Evolutionary conservation across 2,888 invertebrate genomes (phyloP).

Genomic region (Acanthopleura granulata): DNA sequence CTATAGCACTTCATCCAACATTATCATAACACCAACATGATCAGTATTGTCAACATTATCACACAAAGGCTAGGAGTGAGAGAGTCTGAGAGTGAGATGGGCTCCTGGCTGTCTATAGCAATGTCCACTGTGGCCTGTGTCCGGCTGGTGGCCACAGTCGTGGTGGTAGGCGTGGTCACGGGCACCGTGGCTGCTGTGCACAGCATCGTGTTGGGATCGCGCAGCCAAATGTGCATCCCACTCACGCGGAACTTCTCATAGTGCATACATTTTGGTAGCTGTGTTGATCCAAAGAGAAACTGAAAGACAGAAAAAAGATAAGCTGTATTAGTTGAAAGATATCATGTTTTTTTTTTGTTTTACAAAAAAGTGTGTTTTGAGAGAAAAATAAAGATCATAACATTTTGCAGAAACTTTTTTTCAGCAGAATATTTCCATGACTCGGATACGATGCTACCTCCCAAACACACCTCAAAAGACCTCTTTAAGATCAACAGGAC

Average conservation of each 20-base stretch:
- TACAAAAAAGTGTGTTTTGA: too few relatives aligned
- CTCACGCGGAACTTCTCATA: constrained; percentile 53
- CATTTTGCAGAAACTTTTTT: too few relatives aligned
- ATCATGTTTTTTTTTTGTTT: too few relatives aligned
- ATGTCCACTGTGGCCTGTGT: constrained; percentile 17
- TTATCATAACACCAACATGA: constrained; percentile 13
- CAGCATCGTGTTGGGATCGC: constrained; percentile 41
- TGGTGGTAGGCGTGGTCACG: not conserved
- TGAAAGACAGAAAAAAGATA: constrained; percentile 37
- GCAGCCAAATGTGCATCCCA: constrained; percentile 58
- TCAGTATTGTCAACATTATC: constrained; percentile 14
- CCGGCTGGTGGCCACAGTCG: constrained; percentile 13
- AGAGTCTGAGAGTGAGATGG: constrained; percentile 4
- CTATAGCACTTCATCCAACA: not conserved
- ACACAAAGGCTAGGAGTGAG: constrained; percentile 13
- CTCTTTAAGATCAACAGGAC: too few relatives aligned
- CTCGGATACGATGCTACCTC: too few relatives aligned
- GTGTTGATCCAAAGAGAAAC: constrained; percentile 51
- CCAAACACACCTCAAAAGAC: too few relatives aligned
- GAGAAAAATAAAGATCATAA: too few relatives aligned
- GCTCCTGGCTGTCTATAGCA: not conserved
- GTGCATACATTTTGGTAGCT: constrained; percentile 58
- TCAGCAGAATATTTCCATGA: too few relatives aligned
- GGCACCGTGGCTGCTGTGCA: constrained; percentile 15
- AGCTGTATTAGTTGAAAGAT: too few relatives aligned